Conservation (phyloP, 2,888 invertebrate genomes). For the Amitus sp. region DNA sequence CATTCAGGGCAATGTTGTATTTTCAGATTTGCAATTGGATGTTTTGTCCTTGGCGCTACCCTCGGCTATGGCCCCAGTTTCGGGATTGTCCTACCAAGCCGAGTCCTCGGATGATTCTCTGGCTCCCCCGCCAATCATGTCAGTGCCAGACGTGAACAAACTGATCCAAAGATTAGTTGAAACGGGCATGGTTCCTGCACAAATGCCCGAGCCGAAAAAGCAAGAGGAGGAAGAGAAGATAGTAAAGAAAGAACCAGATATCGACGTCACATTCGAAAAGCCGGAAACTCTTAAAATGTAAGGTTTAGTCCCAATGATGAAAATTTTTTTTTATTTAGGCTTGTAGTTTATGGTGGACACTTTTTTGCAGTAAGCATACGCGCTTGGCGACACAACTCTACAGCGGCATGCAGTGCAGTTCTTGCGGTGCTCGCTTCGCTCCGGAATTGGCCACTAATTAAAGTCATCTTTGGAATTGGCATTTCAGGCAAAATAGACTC, state of each 20-base stretch:
- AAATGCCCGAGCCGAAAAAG: constrained; percentile 54
- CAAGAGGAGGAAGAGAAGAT: constrained; percentile 52
- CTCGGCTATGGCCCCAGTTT: constrained; percentile 70
- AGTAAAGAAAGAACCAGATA: constrained; percentile 57
- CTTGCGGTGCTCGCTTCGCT: constrained; percentile 94
- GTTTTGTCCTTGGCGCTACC: constrained; percentile 75
- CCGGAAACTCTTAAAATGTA: constrained; percentile 80
- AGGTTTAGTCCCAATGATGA: constrained; percentile 54
- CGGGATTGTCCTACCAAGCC: constrained; percentile 61
- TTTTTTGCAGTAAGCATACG: constrained; percentile 73
- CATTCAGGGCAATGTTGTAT: constrained; percentile 1
- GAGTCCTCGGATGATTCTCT: constrained; percentile 54
- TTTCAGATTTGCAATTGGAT: constrained; percentile 67
- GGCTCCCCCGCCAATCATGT: constrained; percentile 55
- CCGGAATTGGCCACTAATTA: constrained; percentile 90
- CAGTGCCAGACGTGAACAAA: constrained; percentile 76
- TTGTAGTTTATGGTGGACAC: background rate
- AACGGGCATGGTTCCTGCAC: constrained; percentile 77
- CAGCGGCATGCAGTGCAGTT: constrained; percentile 94
- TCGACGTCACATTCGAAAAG: constrained; percentile 75
- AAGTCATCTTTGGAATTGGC: constrained; percentile 98
- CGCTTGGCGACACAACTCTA: constrained; percentile 79
- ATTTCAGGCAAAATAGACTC: constrained; percentile 92
- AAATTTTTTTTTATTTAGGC: background rate
- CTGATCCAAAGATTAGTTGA: constrained; percentile 87